These are phyloP conservation scores for Alsophila aescularia DNA, from an alignment of 2,888 invertebrate species.

Conservation along the genomic window DNA sequence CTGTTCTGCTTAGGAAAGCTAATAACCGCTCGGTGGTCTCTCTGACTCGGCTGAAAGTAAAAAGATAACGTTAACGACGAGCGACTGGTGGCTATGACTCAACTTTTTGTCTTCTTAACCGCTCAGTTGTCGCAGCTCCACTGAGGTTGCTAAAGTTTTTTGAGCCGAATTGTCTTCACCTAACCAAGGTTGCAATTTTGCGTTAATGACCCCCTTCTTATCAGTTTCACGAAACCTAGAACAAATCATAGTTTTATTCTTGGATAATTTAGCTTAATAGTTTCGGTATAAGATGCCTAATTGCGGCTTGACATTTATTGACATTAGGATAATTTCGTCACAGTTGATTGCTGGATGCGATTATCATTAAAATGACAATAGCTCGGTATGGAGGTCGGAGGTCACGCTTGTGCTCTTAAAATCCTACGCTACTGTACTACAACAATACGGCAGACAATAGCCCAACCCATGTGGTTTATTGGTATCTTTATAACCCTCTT, in stretches of 20 bases:
- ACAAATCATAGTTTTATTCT: neutral
- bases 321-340: constrained; percentile 45
- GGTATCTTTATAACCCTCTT: constrained; percentile 57
- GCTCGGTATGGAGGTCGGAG: constrained; percentile 68
- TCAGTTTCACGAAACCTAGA: constrained; percentile 17
- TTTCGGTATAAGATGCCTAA: constrained; percentile 27
- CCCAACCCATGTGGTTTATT: constrained; percentile 70
- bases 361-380: constrained; percentile 74
- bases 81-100: constrained; percentile 41
- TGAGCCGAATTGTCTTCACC: no score
- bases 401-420: constrained; percentile 71
- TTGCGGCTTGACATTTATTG: constrained; percentile 32
- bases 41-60: constrained; percentile 34
- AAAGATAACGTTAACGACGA: constrained; percentile 41
- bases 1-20: constrained; percentile 33
- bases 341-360: constrained; percentile 56
- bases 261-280: neutral
- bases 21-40: constrained; percentile 61
- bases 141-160: no score
- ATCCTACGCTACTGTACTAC: constrained; percentile 50
- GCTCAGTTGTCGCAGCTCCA: no score
- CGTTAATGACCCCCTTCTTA: constrained; percentile 17
- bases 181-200: no score
- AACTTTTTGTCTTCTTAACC: constrained; percentile 24
- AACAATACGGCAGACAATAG: constrained; percentile 69